Base-by-base conservation (phyloP, 2,888 invertebrate genomes). In the Lasius fuliginosus region DNA sequence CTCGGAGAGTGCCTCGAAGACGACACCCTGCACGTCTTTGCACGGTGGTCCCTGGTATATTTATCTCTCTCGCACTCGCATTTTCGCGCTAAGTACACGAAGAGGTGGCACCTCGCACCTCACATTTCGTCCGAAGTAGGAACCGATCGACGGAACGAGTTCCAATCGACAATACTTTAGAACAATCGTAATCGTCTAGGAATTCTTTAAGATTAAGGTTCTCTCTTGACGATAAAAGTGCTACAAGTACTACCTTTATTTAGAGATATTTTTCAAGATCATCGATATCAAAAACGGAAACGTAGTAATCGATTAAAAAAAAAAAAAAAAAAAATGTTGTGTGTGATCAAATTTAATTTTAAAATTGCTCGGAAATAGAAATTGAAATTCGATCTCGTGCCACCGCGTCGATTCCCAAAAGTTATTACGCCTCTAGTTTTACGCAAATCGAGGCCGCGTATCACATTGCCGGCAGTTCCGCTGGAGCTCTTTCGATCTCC, bases 11-110 rank as follows among this genome's bases (percentile, higher is more conserved):
- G 64, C 56, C 46, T 82, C 79, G 40, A 79, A 46, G 53, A 69
- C 62, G 15, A 75, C 88, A 89, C 89, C 86, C 82, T 85, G 84
- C 89, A 85, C 88, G 71, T 84, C 33, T 53, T n/a, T 83, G 89
- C 89, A 89, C 85, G 89, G 88, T 89, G 89, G 89, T 89, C 89
- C 89, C 89, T 84, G 85, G 85, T 84, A 81, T 58, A 79, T 81
- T 49, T 85, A 30, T 53, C 81, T 77, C 81, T 77, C 53, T 77
- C 84, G 64, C 87, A 83, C 68, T 84, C 83, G 33, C 53, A 53
- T 65, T 79, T 49, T 86, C 33, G 23, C 69, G 46, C 12, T 73
- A 81, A 62, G 46, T 71, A 79, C 71, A 56, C 36, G 79, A 36
- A 33, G 30, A 56, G 42, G 40, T 82, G 30, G 30, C 40, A 53